phyloP scores from a whole-genome alignment of 2,113 vertebrate species.

The Elgaria multicarinata region DNA sequence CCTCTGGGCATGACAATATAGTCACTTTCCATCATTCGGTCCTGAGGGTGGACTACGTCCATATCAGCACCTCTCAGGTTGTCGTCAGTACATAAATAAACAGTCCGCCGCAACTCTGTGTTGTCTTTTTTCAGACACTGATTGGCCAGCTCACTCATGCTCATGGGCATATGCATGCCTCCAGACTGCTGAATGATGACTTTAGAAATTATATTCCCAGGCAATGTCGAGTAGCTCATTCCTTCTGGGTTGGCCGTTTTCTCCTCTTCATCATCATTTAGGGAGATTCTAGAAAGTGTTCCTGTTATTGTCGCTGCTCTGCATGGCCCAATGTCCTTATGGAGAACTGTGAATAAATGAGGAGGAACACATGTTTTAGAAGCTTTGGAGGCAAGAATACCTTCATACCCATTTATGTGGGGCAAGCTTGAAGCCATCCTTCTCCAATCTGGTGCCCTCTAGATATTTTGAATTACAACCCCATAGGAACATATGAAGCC shows the following conservation, averaged over 20 bases:
- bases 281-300: conserved; percentile 96
- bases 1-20: conserved; percentile 97
- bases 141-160: conserved; percentile 90
- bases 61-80: conserved; percentile 91
- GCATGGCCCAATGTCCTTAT: conserved; percentile 98
- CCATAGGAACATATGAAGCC: no score
- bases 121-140: conserved; percentile 89
- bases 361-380: conserved; percentile 51
- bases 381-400: neutral
- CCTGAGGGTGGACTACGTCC: conserved; percentile 89
- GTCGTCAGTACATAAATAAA: conserved; percentile 97
- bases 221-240: conserved; percentile 95
- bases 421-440: neutral
- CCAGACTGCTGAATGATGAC: conserved; percentile 97
- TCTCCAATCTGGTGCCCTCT: neutral
- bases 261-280: conserved; percentile 97
- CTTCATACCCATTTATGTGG: neutral
- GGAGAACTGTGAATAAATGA: conserved; percentile 85
- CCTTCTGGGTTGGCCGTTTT: conserved; percentile 88
- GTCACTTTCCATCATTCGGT: conserved; percentile 97
- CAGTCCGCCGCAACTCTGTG: conserved; percentile 91
- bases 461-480: neutral
- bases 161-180: conserved; percentile 92
- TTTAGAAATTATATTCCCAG: conserved; percentile 98
- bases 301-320: conserved; percentile 95